Base-by-base conservation (phyloP, 2,797 vertebrate species). In the Microctenopoma lineatum region DNA sequence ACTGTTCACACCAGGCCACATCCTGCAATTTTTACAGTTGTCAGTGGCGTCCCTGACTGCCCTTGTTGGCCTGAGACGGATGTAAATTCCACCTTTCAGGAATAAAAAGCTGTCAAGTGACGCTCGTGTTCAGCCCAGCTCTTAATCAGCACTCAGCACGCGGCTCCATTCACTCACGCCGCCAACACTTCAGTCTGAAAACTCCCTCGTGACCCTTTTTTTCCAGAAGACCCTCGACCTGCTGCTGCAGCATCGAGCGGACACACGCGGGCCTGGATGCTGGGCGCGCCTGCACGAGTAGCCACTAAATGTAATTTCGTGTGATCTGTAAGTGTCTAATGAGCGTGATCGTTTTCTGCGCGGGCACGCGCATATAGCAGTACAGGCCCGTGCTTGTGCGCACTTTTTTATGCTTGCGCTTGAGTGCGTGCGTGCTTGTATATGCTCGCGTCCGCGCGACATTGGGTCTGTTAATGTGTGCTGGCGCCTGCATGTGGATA, bases 71-170 rank as follows among this genome's bases (percentile, higher is more conserved):
- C 9, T 3, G 32, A 34, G 32, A 34, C 32, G 32, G 9, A 34
- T 62, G 59, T 67, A 56, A 68, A 69, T 32, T 14, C 16, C 42
- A 41, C 59, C 59, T 74, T 79, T 71, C 42, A 72, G 63, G 50
- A 66, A 57, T 74, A 83, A 77, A 34, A 86, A 3, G 76, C 81
- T 64, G 86, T 84, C 72, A 84, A 82, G 79, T 86, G 81, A 70
- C 66, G 73, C 70, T 50, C n/a, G 70, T 72, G 74, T 81, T 84
- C 67, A 69, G 52, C 66, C 16, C 73, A 59, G 56, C 85, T 85
- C 80, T 87, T 89, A 81, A 90, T 91, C 90, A 88, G 85, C 85
- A 80, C 86, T 86, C 85, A 80, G 73, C 70, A 34, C 73, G 67
- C 64, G 54, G 18, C 73, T 78, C 59, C 66, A 61, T 81, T 81